Conservation (phyloP, 2,797 vertebrate genomes). For the Neosilurus hyrtlii region DNA sequence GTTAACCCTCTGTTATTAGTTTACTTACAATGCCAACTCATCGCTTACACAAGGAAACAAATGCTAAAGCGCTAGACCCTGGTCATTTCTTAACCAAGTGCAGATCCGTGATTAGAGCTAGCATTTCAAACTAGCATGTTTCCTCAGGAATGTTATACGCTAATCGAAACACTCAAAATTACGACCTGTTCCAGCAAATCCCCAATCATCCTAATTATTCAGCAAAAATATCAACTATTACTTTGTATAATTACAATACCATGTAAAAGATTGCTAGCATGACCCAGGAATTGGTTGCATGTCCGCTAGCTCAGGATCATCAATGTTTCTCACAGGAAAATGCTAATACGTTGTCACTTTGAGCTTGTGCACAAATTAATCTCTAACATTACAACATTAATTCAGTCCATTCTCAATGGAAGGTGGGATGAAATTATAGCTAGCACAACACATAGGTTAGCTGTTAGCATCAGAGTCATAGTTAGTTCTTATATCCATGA, state of each 20-base stretch:
- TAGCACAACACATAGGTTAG: not conserved
- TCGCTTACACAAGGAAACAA: not conserved
- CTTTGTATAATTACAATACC: not conserved
- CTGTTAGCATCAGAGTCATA: not conserved
- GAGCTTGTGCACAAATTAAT: not conserved
- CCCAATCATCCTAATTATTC: not conserved
- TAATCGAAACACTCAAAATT: not conserved
- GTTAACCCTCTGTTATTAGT: too few relatives aligned
- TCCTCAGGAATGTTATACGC: not conserved
- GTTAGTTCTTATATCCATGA: not conserved
- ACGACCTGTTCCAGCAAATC: not conserved
- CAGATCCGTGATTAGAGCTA: not conserved
- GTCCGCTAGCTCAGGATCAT: not conserved
- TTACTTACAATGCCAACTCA: not conserved
- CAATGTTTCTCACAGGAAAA: not conserved
- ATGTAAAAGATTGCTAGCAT: not conserved
- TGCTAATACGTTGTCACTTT: not conserved
- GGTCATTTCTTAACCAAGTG: not conserved
- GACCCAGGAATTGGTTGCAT: not conserved
- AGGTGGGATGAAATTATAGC: not conserved
- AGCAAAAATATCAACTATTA: not conserved
- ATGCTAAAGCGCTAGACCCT: not conserved
- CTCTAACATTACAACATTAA: not conserved
- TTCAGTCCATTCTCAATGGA: not conserved
- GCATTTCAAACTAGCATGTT: not conserved